Percentiles rank a stretch among this genome's conserved stretches.
Conservation (phyloP, 2,888 invertebrate genomes). For the Torymus aiolomorphi region DNA sequence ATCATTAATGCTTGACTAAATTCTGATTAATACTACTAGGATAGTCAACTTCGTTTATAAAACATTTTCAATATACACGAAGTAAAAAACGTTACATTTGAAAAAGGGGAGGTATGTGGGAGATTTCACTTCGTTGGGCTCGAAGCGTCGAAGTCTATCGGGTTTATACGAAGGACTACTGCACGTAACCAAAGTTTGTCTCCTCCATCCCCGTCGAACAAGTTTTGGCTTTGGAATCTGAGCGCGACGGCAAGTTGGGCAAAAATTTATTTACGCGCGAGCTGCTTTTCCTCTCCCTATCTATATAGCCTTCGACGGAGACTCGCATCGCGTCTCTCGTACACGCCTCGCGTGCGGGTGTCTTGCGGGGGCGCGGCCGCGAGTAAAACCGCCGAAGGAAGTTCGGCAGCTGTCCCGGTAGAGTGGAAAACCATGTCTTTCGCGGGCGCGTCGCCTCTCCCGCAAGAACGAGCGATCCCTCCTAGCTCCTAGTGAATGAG, state of each 20-base stretch:
- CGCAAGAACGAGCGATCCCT: conserved; percentile 12
- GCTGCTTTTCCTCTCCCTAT: background rate
- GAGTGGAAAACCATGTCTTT: conserved; percentile 65
- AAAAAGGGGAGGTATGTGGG: too few relatives aligned
- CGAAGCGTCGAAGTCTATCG: too few relatives aligned
- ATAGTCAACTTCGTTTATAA: too few relatives aligned
- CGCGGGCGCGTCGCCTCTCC: conserved; percentile 28
- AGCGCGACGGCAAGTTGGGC: background rate
- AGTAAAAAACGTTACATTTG: too few relatives aligned
- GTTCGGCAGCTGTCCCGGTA: conserved; percentile 27
- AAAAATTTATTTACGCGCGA: conserved; percentile 37
- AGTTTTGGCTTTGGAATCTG: conserved; percentile 3
- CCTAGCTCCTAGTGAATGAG: background rate
- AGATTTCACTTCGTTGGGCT: too few relatives aligned
- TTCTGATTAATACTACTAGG: too few relatives aligned
- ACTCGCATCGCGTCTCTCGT: background rate
- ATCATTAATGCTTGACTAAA: too few relatives aligned
- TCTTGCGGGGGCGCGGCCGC: conserved; percentile 1
- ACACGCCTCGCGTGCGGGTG: background rate
- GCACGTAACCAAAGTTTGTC: too few relatives aligned
- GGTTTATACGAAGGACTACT: too few relatives aligned
- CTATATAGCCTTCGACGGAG: too few relatives aligned
- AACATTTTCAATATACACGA: too few relatives aligned
- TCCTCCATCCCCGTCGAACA: background rate
- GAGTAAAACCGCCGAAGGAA: conserved; percentile 46